Evolutionary conservation across 2,888 invertebrate species (phyloP), one percentile per base, ranked within the genome.

Genomic region (Pilophorus perplexus): DNA sequence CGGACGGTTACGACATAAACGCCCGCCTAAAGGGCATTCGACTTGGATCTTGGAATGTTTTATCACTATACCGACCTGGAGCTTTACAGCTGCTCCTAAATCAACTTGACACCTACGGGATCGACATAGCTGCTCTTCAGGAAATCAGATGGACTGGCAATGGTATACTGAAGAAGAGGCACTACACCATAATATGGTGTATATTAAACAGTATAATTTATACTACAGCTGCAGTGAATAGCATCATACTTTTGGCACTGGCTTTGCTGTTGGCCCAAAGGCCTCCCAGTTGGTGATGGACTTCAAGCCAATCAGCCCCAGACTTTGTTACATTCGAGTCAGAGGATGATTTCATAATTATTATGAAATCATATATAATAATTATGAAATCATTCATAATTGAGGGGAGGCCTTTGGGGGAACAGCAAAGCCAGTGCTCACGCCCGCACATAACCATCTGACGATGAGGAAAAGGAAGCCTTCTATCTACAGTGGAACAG

Each of bases 31-130:
- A 2, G 3, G 50, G 23, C 3, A 12, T 50, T 50, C 16, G 50
- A 50, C 50, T n/a, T 50, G 50, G 50, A 20, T 12, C 50, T 2
- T 50, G 50, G 50, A 42, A 42, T 20, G 50, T 50, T 50, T 18
- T 50, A 23, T 20, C 50, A 4, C n/a, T 50, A 20, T 50, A 50
- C 10, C 2, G 50, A 25, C 22, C 50, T 25, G 50, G 50, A 20
- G 50, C 16, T 14, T 20, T 50, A 20, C 50, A 50, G 2, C 5
- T 50, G 50, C 50, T 50, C 22, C 50, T 50, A 50, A 50, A 50
- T 14, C 50, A 50, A 50, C 3, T 50, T 4, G 22, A 25, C 5
- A 10, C 2, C 3, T 12, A 5, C 6, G 27, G 27, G 22, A 18
- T 50, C 2, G 50, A 50, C 50, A 3, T 50, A 10, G 50, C 50